Base-by-base conservation (phyloP, 2,888 invertebrate species). In the Endomychus coccineus region DNA sequence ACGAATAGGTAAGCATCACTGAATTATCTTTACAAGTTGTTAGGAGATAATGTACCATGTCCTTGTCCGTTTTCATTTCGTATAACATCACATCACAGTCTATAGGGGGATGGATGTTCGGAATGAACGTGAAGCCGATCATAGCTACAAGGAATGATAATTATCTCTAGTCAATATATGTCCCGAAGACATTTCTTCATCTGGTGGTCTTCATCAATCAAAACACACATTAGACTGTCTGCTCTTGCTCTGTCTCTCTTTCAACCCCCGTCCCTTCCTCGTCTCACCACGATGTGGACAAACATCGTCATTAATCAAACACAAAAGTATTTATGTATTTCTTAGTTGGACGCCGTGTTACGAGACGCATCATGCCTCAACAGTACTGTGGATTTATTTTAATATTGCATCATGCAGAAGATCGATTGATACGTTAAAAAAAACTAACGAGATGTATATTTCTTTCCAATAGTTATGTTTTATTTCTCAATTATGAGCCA, bases 121-220 rank as follows among this genome's bases (percentile, higher is more conserved):
- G 34, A 34, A 17, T 16, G 12, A 12, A 34, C 11, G 19, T 33
- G 33, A 27, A 22, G 9, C 11, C 31, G 30, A 45, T 44, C 43
- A 24, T 33, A 40, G 43, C 46, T 44, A 50, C 49, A 51, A 46
- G 46, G 48, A 52, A 54, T 44, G 59, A 61, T 60, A 61, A 61
- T 61, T 60, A 61, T 61, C 60, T 56, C 51, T 48, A 59, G 59
- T 60, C 61, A 58, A 61, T 60, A 61, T 57, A 57, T 58, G 58
- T 61, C 60, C 56, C 50, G 57, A 55, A 59, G 56, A 60, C 62
- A 59, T 61, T 60, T 61, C 61, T 63, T 61, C 59, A 61, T 63
- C 56, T 59, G 64, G 64, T 64, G 62, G 64, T 61, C 62, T 59
- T 58, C 64, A 62, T 62, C 62, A 62, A 64, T 62, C 62, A 62